Evolutionary conservation across 1,140 invertebrate genomes (phyloP), one percentile per base, ranked within the genome.

Genomic region (Aphelinus certus): DNA sequence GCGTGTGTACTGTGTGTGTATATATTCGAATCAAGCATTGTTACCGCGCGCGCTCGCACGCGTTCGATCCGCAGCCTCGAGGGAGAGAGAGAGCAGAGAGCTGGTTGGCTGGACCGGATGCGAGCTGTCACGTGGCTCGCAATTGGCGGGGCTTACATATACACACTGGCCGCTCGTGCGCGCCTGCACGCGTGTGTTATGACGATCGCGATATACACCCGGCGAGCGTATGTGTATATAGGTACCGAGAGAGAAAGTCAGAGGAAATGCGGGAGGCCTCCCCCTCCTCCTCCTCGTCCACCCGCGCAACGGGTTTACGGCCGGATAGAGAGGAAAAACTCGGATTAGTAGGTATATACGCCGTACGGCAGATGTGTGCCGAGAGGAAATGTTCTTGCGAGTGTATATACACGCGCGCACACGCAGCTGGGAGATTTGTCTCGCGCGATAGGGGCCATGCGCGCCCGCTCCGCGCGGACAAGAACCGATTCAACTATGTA

Each of bases 81-180:
- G 26, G 26, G 26, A 26, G 26, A 26, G 26, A 26, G 26, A 26
- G 26, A 26, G 26, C 26, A 26, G 26, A 26, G 26, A 26, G 26
- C 26, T 26, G 26, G 26, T 26, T 26, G 26, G 26, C 7, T 78
- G 77, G 71, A 81, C 82, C 83, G 83, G 83, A 83, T 79, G 79
- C 80, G 80, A 82, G 82, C 79, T 85, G 82, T 83, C 78, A 79
- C 81, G 81, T 81, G 80, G 79, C 77, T 83, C 82, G 80, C 64
- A 61, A 76, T 43, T 51, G 68, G 62, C 3, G 69, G 49, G 74
- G 47, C 45, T 43, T 63, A 55, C 42, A 72, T 71, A 58, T n/a
- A 4, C 76, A 62, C 77, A 65, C 51, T 26, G n/a, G 10, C 7
- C 49, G 63, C 26, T 26, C 26, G 26, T n/a, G 49, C 42, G 26